Evolutionary conservation across 2,113 vertebrate genomes (phyloP), one percentile per base, ranked within the genome.

Genomic region (Stegostoma tigrinum): DNA sequence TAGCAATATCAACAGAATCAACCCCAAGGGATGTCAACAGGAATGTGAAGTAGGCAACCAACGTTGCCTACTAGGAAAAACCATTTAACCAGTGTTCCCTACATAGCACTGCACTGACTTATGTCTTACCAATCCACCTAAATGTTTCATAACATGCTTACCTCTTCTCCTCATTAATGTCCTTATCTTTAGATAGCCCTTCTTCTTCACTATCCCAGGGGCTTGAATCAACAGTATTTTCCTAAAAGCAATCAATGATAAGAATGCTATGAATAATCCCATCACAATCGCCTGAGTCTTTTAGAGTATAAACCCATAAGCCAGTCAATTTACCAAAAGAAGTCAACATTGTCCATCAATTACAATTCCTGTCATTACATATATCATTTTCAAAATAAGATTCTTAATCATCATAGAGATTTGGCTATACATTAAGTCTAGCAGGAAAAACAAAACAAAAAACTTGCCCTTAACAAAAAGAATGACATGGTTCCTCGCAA

Each of bases 131-230:
- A 91, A 27, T 34, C 55, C 27, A 91, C 64, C 52, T 91, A 91
- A 89, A n/a, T 17, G 64, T 64, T 34, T 7, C 52, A 91, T 19
- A 61, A 89, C 38, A 45, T 94, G 23, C 19, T 94, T 94, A 94
- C 93, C 93, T 70, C 21, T 27, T 94, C n/a, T 94, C n/a, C 17
- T 94, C 23, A 42, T 70, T 70, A 70, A 48, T 42, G 8, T 94
- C 38, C 21, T 70, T 70, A 70, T 0, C 38, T 70, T 94, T 94
- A 94, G 93, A 94, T 42, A 45, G 66, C 34, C 3, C 23, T 2
- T 94, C 93, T 48, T 94, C 93, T 45, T 94, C 93, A 94, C 66
- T 94, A 12, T 94, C 93, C 93, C 93, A 94, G 23, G 66, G 93
- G n/a, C 93, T 94, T 70, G 93, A 94, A 48, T 94, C 93, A 70